Evolutionary conservation across 1,140 invertebrate genomes (phyloP).

Genomic region (Drosophila repleta): DNA sequence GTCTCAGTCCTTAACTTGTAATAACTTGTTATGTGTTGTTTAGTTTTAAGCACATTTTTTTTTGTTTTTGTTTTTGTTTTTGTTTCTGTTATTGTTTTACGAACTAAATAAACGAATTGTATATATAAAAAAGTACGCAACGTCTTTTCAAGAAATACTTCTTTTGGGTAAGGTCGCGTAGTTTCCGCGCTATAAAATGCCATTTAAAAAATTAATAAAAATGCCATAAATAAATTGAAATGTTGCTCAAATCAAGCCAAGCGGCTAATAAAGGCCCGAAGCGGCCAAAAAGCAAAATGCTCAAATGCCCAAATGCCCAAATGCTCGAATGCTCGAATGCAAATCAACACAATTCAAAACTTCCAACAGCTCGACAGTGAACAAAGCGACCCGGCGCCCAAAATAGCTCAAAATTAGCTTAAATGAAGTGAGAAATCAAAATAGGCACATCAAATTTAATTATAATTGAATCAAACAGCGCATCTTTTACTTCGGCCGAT

Average conservation of each 20-base stretch:
- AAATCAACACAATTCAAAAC: conserved; percentile 51
- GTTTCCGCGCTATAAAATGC: conserved; percentile 50
- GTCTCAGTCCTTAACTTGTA: conserved; percentile 4
- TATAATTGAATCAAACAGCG: conserved; percentile 65
- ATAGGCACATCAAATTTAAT: conserved; percentile 78
- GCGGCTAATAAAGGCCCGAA: conserved; percentile 43
- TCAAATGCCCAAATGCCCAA: no score
- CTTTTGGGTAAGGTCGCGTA: conserved; percentile 49
- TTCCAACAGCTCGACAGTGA: conserved; percentile 31
- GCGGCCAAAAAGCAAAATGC: conserved; percentile 33
- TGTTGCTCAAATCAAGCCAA: conserved; percentile 45
- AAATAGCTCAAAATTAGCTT: conserved; percentile 71
- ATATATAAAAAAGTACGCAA: conserved; percentile 57
- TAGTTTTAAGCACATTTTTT: conserved; percentile 66
- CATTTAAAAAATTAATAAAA: conserved; percentile 75
- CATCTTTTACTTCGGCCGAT: conserved; percentile 40
- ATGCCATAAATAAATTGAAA: conserved; percentile 69
- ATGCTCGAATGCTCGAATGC: conserved; percentile 47
- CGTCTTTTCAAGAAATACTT: conserved; percentile 18
- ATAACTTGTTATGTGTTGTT: conserved; percentile 52
- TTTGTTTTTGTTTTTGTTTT: conserved; percentile 34
- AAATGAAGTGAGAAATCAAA: conserved; percentile 81
- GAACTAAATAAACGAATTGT: conserved; percentile 48
- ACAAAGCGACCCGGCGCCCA: conserved; percentile 40
- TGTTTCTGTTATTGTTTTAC: conserved; percentile 50